phyloP scores from a whole-genome alignment of 1,140 invertebrate species.

The Drosophila elegans region DNA sequence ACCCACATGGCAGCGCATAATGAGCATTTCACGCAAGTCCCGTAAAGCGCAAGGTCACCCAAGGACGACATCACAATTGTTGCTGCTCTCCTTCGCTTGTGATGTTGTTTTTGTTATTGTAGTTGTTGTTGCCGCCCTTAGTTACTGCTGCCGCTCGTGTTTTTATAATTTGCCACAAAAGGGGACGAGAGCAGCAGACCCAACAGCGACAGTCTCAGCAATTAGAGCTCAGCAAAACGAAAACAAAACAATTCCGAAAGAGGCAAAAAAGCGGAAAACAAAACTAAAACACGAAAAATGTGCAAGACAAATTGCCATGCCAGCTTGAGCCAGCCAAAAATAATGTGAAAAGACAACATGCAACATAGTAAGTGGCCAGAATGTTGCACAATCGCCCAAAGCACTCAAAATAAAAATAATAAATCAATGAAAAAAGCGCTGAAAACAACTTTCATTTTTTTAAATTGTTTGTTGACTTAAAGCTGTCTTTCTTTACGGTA shows the following conservation, averaged over 20 bases:
- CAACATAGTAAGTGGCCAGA: slow-evolving; percentile 26
- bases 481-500: too few species aligned
- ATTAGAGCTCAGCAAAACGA: slow-evolving; percentile 60
- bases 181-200: slow-evolving; percentile 35
- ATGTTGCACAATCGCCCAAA: slow-evolving; percentile 10
- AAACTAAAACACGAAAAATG: slow-evolving; percentile 42
- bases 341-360: slow-evolving; percentile 41
- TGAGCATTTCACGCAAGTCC: slow-evolving; percentile 67
- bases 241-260: slow-evolving; percentile 51
- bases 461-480: too few species aligned
- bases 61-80: slow-evolving; percentile 75
- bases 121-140: slow-evolving; percentile 24
- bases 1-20: slow-evolving; percentile 55
- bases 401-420: not conserved
- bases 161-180: slow-evolving; percentile 74
- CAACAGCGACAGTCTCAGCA: slow-evolving; percentile 70
- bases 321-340: slow-evolving; percentile 43
- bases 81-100: slow-evolving; percentile 10
- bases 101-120: slow-evolving; percentile 18
- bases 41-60: slow-evolving; percentile 70
- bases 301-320: slow-evolving; percentile 55
- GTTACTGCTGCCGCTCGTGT: slow-evolving; percentile 36
- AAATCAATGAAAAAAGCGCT: not conserved
- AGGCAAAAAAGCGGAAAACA: slow-evolving; percentile 22
- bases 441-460: not conserved